Evolutionary conservation across 2,797 vertebrate species (phyloP).

Genomic region (Enteromius thamalakanensis): DNA sequence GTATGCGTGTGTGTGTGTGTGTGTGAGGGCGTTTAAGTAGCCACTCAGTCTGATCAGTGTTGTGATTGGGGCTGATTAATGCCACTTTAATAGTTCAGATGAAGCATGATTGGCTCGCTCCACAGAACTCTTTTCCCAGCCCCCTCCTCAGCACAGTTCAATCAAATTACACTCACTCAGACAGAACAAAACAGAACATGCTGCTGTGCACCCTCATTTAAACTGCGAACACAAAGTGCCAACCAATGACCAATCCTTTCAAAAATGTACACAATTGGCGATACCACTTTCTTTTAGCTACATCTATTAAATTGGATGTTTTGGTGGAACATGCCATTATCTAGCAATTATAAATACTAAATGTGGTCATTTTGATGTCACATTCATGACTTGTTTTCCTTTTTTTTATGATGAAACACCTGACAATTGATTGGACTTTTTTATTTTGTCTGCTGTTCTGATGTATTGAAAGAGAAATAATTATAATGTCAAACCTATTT

Average conservation of each 20-base stretch:
- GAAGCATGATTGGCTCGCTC: constrained; percentile 39
- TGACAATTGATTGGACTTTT: not conserved
- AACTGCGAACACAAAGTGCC: not conserved
- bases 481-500: too few relatives aligned
- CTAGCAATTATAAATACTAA: not conserved
- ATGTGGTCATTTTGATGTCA: not conserved
- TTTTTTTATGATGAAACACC: not conserved
- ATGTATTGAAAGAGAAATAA: not conserved
- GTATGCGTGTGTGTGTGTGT: not conserved
- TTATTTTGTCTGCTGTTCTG: not conserved
- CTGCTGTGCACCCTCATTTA: constrained; percentile 17
- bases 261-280: not conserved
- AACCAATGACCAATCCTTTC: not conserved
- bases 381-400: not conserved
- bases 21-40: constrained; percentile 35
- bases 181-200: constrained; percentile 50
- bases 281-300: not conserved
- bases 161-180: constrained; percentile 54
- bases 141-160: constrained; percentile 45
- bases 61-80: constrained; percentile 53
- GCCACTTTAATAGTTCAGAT: constrained; percentile 39
- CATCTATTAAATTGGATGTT: not conserved
- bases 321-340: too few relatives aligned
- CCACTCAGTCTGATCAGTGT: constrained; percentile 53
- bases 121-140: constrained; percentile 59